phyloP scores from a whole-genome alignment of 2,888 invertebrate species.

The Ctena decussata region DNA sequence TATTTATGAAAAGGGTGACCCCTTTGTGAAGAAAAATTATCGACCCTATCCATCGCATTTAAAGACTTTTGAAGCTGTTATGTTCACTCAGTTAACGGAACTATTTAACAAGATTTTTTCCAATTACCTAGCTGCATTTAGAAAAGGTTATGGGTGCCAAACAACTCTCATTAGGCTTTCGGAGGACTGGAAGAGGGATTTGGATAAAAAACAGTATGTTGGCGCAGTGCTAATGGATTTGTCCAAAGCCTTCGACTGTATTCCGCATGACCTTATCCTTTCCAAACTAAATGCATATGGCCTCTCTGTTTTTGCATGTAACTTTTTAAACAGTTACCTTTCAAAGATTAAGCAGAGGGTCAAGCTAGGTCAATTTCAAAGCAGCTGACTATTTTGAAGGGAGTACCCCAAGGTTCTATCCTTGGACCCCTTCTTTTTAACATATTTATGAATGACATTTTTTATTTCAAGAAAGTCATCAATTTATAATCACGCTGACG shows the following conservation, averaged over 20 bases:
- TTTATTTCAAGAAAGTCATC: background rate
- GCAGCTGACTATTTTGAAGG: background rate
- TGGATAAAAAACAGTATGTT: background rate
- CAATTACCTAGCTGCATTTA: background rate
- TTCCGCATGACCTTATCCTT: background rate
- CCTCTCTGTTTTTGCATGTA: background rate
- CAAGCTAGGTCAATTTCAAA: background rate
- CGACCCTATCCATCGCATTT: background rate
- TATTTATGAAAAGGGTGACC: background rate
- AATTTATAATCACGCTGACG: background rate
- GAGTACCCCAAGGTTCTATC: background rate
- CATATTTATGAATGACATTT: background rate
- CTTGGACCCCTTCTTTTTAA: background rate
- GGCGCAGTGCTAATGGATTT: background rate
- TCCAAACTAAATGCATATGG: background rate
- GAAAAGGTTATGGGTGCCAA: background rate
- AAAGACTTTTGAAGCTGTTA: background rate
- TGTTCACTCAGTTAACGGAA: background rate
- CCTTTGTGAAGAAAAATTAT: background rate
- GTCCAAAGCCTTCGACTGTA: background rate
- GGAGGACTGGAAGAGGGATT: background rate
- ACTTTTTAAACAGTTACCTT: background rate
- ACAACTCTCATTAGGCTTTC: background rate
- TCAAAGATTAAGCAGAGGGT: background rate
- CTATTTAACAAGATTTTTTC: background rate